Evolutionary conservation across 2,797 vertebrate species (phyloP).

Genomic region (Poeciliopsis presidionis): DNA sequence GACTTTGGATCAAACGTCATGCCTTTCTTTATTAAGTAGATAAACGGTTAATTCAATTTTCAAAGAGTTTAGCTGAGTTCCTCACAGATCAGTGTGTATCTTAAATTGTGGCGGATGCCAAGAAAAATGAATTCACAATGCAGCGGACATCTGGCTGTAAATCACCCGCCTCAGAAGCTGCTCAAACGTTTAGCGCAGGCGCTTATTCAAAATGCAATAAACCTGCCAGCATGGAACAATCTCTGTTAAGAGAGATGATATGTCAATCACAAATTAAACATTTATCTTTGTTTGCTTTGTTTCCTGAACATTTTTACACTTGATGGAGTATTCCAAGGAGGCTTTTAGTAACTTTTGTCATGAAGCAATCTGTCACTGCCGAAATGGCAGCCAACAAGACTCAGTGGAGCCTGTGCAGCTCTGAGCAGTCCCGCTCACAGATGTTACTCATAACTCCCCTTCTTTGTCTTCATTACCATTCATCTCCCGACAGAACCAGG

Average conservation of each 20-base stretch:
- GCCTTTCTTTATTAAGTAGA: not conserved
- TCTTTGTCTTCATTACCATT: constrained; percentile 76
- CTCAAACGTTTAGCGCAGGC: constrained; percentile 9
- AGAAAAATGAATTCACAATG: constrained; percentile 16
- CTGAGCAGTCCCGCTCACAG: constrained; percentile 62
- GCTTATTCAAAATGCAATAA: constrained; percentile 33
- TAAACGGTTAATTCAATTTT: constrained; percentile 24
- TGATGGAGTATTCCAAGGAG: constrained; percentile 51
- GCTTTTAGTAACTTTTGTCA: constrained; percentile 64
- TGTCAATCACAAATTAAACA: constrained; percentile 30
- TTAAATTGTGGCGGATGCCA: constrained; percentile 23
- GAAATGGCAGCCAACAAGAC: constrained; percentile 69
- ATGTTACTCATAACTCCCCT: constrained; percentile 73
- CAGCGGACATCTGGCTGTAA: constrained; percentile 18
- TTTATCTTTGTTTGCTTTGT: constrained; percentile 8
- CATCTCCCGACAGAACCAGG: constrained; percentile 42
- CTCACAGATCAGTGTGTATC: constrained; percentile 12
- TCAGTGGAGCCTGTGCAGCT: constrained; percentile 51
- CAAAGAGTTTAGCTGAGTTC: constrained; percentile 19
- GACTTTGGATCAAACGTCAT: not conserved
- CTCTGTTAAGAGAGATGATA: constrained; percentile 26
- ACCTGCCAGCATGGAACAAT: constrained; percentile 37
- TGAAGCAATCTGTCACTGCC: constrained; percentile 70
- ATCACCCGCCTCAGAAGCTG: constrained; percentile 24
- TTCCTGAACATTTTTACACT: constrained; percentile 26